phyloP scores from a whole-genome alignment of 2,888 invertebrate genomes.

The Nemotelus nigrinus region DNA sequence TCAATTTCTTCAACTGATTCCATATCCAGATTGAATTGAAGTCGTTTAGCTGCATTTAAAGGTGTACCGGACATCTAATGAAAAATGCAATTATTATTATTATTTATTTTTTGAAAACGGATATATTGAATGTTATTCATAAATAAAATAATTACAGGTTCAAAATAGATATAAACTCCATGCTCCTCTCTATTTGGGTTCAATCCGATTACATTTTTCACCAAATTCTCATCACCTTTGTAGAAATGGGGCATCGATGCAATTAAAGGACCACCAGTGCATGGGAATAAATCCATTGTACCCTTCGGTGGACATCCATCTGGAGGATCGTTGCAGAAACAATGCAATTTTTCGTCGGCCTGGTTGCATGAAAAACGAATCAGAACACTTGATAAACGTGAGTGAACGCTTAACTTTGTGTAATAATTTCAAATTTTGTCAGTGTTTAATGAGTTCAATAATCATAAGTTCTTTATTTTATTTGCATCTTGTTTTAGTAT shows the following conservation, averaged over 20 bases:
- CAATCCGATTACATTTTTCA: conserved; percentile 67
- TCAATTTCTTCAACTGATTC: conserved; percentile 72
- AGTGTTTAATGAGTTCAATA: too few relatives aligned
- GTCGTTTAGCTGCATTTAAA: conserved; percentile 75
- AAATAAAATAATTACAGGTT: conserved; percentile 72
- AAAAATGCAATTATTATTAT: neutral
- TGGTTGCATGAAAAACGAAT: too few relatives aligned
- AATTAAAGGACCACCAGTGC: conserved; percentile 76
- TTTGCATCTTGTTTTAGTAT: too few relatives aligned
- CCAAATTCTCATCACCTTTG: conserved; percentile 68
- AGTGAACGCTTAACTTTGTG: neutral
- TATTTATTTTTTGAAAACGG: neutral
- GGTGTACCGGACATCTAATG: conserved; percentile 70
- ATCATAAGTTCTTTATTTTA: too few relatives aligned
- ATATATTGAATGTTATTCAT: neutral
- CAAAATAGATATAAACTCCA: conserved; percentile 80
- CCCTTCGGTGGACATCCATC: conserved; percentile 79
- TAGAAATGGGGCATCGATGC: conserved; percentile 84
- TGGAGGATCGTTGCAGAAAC: conserved; percentile 67
- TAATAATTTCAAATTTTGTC: too few relatives aligned
- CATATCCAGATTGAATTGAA: conserved; percentile 79
- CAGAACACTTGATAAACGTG: neutral
- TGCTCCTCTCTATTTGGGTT: conserved; percentile 76
- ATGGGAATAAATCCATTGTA: conserved; percentile 72
- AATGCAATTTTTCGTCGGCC: conserved; percentile 42